A percentile compares a stretch with the other conserved stretches of the same genome.
Conservation (phyloP, 2,113 vertebrate species). For the Hyperopisus bebe region DNA sequence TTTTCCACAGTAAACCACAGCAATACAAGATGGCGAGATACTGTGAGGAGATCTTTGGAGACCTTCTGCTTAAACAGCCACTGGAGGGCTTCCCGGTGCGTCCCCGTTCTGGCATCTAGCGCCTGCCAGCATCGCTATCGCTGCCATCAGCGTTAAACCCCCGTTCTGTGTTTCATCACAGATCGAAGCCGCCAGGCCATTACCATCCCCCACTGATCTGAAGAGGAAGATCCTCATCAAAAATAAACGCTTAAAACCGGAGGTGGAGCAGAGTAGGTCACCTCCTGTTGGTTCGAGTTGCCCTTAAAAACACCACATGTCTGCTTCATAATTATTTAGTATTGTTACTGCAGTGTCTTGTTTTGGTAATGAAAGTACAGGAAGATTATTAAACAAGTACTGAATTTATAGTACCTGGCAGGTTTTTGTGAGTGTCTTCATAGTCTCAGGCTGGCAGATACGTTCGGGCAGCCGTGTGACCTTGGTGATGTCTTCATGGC, state of each 20-base stretch:
- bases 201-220: constrained; percentile 91
- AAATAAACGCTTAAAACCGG: constrained; percentile 95
- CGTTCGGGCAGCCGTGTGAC: neutral
- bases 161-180: constrained; percentile 46
- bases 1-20: constrained; percentile 85
- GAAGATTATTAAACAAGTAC: constrained; percentile 25
- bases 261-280: constrained; percentile 92
- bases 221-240: constrained; percentile 97
- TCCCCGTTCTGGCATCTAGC: constrained; percentile 25
- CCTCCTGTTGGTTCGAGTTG: neutral
- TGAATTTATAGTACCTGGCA: constrained; percentile 19
- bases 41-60: constrained; percentile 94
- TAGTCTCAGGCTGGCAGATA: neutral
- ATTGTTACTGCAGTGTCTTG: neutral
- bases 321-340: neutral
- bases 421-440: neutral
- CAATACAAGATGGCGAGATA: constrained; percentile 99
- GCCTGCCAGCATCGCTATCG: neutral
- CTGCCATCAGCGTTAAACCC: neutral
- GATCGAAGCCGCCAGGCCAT: constrained; percentile 78
- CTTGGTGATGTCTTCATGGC: neutral
- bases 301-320: neutral
- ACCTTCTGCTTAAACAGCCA: constrained; percentile 86
- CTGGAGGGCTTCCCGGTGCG: constrained; percentile 82
- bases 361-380: constrained; percentile 13